phyloP scores from a whole-genome alignment of 2,888 invertebrate genomes.

The Drosophila suboccidentalis region DNA sequence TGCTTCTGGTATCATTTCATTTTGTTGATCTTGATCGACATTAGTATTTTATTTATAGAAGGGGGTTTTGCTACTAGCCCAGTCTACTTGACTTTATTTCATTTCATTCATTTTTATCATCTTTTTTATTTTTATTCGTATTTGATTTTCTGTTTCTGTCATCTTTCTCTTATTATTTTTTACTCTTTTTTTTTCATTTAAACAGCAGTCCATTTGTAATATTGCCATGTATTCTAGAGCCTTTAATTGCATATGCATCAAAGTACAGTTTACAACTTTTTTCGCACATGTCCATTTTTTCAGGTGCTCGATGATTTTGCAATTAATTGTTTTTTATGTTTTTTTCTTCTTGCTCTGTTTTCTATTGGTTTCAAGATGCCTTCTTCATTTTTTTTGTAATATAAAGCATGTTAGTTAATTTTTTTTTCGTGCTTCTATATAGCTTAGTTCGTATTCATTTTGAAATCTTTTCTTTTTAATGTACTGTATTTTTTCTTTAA shows the following conservation, averaged over 20 bases:
- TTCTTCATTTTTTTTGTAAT: slow-evolving; percentile 34
- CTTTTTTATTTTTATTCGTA: slow-evolving; percentile 12
- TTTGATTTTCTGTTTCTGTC: slow-evolving; percentile 7
- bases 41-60: slow-evolving; percentile 36
- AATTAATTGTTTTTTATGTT: slow-evolving; percentile 26
- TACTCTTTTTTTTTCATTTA: slow-evolving; percentile 20
- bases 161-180: background rate
- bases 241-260: slow-evolving; percentile 57
- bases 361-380: slow-evolving; percentile 43
- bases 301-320: slow-evolving; percentile 51
- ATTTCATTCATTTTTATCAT: slow-evolving; percentile 23
- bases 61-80: slow-evolving; percentile 46
- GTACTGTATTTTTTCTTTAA: slow-evolving; percentile 66
- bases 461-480: slow-evolving; percentile 43
- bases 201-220: slow-evolving; percentile 67
- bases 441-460: slow-evolving; percentile 63
- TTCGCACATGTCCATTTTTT: slow-evolving; percentile 54
- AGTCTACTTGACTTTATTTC: slow-evolving; percentile 50
- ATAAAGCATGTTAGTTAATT: slow-evolving; percentile 61
- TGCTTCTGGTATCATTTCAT: slow-evolving; percentile 44
- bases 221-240: slow-evolving; percentile 65
- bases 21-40: slow-evolving; percentile 62
- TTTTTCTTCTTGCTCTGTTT: slow-evolving; percentile 4
- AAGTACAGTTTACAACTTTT: slow-evolving; percentile 74
- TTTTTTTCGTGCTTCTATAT: slow-evolving; percentile 68